A percentile compares a stretch with the other conserved stretches of the same genome.
These are phyloP conservation scores for Nycticryphes semicollaris DNA, from an alignment of 2,113 vertebrate genomes.

Conservation along the genomic window DNA sequence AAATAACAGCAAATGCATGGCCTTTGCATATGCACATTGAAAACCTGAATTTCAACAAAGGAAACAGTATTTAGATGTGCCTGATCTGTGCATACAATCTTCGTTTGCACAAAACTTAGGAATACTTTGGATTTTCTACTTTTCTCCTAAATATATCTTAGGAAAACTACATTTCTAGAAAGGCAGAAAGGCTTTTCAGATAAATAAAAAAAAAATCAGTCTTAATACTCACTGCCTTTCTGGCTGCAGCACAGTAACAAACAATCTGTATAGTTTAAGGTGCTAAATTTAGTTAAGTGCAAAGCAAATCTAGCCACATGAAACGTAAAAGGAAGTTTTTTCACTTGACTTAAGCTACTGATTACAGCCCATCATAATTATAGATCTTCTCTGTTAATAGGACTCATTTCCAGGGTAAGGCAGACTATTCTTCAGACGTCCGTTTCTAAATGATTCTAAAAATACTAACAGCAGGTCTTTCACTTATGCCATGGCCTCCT, in stretches of 20 bases:
- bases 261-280: neutral
- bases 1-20: neutral
- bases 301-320: neutral
- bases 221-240: neutral
- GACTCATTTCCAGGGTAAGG: neutral
- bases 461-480: neutral
- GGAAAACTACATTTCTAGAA: neutral
- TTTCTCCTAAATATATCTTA: neutral
- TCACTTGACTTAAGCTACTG: neutral
- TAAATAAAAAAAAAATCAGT: neutral
- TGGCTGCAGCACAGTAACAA: neutral
- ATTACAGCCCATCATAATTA: conserved; percentile 24
- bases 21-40: neutral
- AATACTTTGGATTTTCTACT: neutral
- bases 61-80: neutral
- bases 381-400: neutral
- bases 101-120: neutral
- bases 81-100: neutral
- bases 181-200: neutral
- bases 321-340: neutral
- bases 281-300: neutral
- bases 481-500: neutral
- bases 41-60: neutral
- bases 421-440: neutral
- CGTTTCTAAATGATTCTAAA: neutral